These are phyloP conservation scores for Percina caprodes DNA, from an alignment of 2,113 vertebrate genomes.

Conservation along the genomic window DNA sequence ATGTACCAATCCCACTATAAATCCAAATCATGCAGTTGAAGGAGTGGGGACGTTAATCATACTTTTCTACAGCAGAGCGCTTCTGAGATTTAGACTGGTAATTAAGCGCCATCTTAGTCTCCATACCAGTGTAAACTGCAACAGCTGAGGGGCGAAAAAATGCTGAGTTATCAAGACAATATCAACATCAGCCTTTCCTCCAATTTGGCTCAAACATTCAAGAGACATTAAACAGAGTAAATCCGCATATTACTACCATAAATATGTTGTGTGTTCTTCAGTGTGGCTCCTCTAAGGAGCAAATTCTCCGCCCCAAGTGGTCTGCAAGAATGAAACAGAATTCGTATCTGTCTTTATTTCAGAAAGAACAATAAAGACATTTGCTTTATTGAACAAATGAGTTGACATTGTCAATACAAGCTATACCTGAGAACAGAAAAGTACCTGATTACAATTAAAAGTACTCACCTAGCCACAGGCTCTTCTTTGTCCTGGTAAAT, in stretches of 20 bases:
- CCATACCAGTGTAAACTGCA: slow-evolving; percentile 98
- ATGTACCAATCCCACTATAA: not conserved
- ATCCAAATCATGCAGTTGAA: not conserved
- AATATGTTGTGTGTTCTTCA: slow-evolving; percentile 96
- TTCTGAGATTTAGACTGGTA: slow-evolving; percentile 99
- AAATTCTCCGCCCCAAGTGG: slow-evolving; percentile 95
- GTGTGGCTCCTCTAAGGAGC: slow-evolving; percentile 95
- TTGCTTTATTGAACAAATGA: not conserved
- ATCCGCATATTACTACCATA: slow-evolving; percentile 86
- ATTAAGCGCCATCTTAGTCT: slow-evolving; percentile 99
- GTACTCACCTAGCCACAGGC: slow-evolving; percentile 89
- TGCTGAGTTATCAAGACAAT: slow-evolving; percentile 20
- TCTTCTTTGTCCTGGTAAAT: slow-evolving; percentile 93
- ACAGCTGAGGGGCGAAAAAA: slow-evolving; percentile 85
- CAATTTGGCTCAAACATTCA: not conserved
- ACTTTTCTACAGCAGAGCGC: slow-evolving; percentile 98
- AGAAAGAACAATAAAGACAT: slow-evolving; percentile 3
- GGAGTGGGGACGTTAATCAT: slow-evolving; percentile 59
- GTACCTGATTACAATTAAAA: not conserved
- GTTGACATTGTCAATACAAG: not conserved
- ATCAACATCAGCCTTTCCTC: not conserved
- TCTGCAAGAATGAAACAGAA: slow-evolving; percentile 78
- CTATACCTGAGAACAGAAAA: not conserved
- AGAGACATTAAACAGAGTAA: not conserved
- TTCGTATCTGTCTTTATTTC: not conserved